A percentile compares a stretch with the other conserved stretches of the same genome.
phyloP scores from a whole-genome alignment of 2,888 invertebrate species.

The Euclidia mi region DNA sequence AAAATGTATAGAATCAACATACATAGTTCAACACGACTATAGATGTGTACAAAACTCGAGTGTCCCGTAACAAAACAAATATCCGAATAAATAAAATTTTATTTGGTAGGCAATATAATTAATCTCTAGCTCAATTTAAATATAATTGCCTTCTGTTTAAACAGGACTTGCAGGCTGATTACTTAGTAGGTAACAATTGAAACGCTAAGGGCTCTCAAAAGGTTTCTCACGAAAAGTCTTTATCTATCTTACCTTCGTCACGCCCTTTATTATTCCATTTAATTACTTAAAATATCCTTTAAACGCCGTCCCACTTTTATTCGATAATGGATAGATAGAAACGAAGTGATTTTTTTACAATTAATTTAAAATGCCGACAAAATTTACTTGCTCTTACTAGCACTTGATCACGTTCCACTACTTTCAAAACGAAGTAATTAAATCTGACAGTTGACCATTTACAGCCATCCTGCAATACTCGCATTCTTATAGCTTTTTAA shows the following conservation, averaged over 20 bases:
- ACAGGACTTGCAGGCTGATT: constrained; percentile 41
- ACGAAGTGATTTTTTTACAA: constrained; percentile 25
- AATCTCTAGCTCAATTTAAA: too few species aligned
- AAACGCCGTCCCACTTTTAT: constrained; percentile 25
- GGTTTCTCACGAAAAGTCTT: constrained; percentile 17
- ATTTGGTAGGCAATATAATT: too few species aligned
- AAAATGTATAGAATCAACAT: too few species aligned
- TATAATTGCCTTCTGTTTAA: constrained; percentile 41
- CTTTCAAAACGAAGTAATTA: constrained; percentile 35
- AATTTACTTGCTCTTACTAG: too few species aligned
- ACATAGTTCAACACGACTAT: too few species aligned
- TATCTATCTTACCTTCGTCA: constrained; percentile 7
- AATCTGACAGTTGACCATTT: constrained; percentile 44
- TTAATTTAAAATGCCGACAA: constrained; percentile 23
- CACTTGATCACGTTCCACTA: constrained; percentile 40
- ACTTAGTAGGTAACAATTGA: constrained; percentile 38
- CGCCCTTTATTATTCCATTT: constrained; percentile 4
- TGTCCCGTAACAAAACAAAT: too few species aligned
- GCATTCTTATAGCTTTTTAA: constrained; percentile 18
- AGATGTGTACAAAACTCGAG: too few species aligned
- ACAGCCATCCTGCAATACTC: constrained; percentile 23
- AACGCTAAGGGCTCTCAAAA: constrained; percentile 23
- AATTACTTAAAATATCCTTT: constrained; percentile 25
- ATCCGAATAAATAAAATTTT: too few species aligned
- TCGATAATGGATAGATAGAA: constrained; percentile 16